Base-by-base conservation (phyloP, 1,140 invertebrate species). In the Calycopis cecrops region DNA sequence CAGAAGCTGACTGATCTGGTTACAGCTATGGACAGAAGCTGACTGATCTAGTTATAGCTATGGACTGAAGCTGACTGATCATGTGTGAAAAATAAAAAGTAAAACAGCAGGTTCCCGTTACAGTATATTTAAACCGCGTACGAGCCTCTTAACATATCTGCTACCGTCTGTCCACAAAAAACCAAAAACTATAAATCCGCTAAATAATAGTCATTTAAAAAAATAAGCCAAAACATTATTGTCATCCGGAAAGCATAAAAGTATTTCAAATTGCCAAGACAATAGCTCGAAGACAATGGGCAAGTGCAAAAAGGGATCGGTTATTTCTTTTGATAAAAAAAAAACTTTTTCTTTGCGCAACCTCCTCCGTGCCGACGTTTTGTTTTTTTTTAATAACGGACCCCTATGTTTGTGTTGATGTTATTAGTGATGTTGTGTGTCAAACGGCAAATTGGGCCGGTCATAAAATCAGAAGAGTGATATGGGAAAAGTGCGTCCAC, bases 141-240 rank as follows among this genome's bases (percentile, higher is more conserved):
- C 77, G 67, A 85, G 80, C 79, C 61, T 2, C 21, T 28, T 28
- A 28, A 28, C 6, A 28, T 64, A 74, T 67, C 65, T 59, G 66
- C 71, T 73, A 72, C 67, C 60, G 73, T 71, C 60, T 52, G 48
- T 28, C 59, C 60, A 65, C 68, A 74, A 66, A 76, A 76, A 73
- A 63, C 56, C 54, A 37, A 56, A 62, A 67, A 71, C 80, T 71
- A 86, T 84, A 84, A 86, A 86, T 79, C 73, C 67, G 65, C 74
- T 76, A 81, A 81, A 79, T 86, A 79, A 86, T 86, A 82, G 82
- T 82, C 82, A 83, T 81, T 70, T 71, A 83, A 79, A 84, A 79
- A 79, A 78, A 83, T 83, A 83, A 81, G 71, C 76, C 70, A 71
- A 85, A 82, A 78, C 79, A 79, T 83, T 85, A 85, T 78, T 72